Evolutionary conservation across 2,888 invertebrate species (phyloP), one percentile per base, ranked within the genome.

Genomic region (Drosophila kambysellisi): DNA sequence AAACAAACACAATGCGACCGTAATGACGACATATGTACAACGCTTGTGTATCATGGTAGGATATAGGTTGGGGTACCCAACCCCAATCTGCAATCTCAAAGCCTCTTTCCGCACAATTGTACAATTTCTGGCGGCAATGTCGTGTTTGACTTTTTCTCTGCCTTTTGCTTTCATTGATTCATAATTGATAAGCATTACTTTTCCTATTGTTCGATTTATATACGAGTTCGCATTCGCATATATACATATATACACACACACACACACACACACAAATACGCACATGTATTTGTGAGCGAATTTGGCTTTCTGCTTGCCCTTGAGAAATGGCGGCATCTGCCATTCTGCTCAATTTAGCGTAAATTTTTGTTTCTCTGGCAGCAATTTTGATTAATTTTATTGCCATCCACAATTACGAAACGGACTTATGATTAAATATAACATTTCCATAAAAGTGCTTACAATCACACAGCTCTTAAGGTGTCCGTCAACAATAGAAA

Each of bases 131-230:
- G 29, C 70, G 48, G 74, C 70, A 66, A 61, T 74, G 74, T 64
- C 59, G 43, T 50, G 54, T 66, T 70, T 70, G 61, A 58, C 51
- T 59, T 59, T 53, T 64, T 70, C 46, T 51, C 5, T 48, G 20
- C 35, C 35, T n/a, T 71, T 74, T 71, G 63, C 65, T 64, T 70
- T 66, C 86, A 87, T 87, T 87, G 87, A 87, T 85, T 88, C 88
- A 88, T 88, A 88, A 88, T 88, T 88, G 89, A 88, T 87, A 87
- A 88, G 89, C 89, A 87, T 87, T 87, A 88, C 85, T 85, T 82
- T 87, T 73, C 75, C 88, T 75, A 89, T 89, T 87, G 88, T 87
- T 80, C 79, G 85, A 80, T 70, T 76, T 71, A 66, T 74, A 57
- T 48, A 51, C 41, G 43, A 63, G 17, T 48, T 33, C 32, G 32